These are phyloP conservation scores for Homalodisca vitripennis DNA, from an alignment of 1,140 invertebrate species.

Conservation along the genomic window DNA sequence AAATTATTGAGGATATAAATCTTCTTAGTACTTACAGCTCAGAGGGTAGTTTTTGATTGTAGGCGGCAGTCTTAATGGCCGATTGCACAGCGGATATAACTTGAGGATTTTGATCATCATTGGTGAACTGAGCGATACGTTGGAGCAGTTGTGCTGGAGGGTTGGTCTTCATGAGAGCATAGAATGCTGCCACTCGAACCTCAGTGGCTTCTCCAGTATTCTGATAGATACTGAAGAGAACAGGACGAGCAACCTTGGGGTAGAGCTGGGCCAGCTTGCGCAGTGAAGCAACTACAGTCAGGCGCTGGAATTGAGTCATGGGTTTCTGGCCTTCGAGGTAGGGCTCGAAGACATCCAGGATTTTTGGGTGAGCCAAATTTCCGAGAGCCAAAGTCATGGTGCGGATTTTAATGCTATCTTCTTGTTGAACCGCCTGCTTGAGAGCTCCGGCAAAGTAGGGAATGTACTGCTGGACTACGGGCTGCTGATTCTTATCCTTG, in stretches of 20 bases:
- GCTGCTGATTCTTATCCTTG: constrained; percentile 48
- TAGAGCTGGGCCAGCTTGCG: constrained; percentile 49
- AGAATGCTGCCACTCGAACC: constrained; percentile 62
- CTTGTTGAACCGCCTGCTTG: constrained; percentile 51
- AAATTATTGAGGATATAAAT: no score
- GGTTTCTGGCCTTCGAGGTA: constrained; percentile 61
- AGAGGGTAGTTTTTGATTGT: constrained; percentile 1
- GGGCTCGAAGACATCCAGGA: constrained; percentile 59
- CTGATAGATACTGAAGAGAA: constrained; percentile 64
- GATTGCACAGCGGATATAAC: constrained; percentile 62
- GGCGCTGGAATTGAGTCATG: constrained; percentile 58
- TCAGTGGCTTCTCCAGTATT: constrained; percentile 62
- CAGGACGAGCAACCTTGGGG: constrained; percentile 53
- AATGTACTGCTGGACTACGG: constrained; percentile 56
- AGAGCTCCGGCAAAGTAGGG: constrained; percentile 56
- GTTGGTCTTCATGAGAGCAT: constrained; percentile 55
- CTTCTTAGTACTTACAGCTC: background rate
- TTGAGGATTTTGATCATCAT: constrained; percentile 58
- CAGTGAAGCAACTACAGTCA: constrained; percentile 58
- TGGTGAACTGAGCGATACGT: constrained; percentile 65
- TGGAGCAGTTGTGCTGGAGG: constrained; percentile 62
- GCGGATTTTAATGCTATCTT: constrained; percentile 56
- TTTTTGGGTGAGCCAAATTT: constrained; percentile 57
- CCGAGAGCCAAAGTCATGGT: constrained; percentile 62
- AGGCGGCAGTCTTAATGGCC: constrained; percentile 53